A percentile compares a stretch with the other conserved stretches of the same genome.
These are phyloP conservation scores for Aspidapion aeneum DNA, from an alignment of 2,888 invertebrate species.

Conservation along the genomic window DNA sequence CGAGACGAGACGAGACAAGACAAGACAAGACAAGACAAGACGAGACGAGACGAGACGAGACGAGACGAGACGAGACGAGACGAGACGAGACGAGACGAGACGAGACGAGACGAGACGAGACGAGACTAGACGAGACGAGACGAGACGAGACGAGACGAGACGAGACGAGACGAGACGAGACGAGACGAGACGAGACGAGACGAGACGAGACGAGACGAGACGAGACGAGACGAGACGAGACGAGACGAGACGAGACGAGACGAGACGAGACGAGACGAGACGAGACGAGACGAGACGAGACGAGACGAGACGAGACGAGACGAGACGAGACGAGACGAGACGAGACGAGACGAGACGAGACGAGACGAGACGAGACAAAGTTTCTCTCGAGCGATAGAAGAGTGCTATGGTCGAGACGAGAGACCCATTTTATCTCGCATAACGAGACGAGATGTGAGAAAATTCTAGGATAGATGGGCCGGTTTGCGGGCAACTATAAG, in stretches of 20 bases:
- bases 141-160: constrained; percentile 7
- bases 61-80: constrained; percentile 10
- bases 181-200: constrained; percentile 7
- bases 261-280: no score
- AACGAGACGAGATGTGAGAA: no score
- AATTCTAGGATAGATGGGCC: no score
- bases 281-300: no score
- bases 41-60: constrained; percentile 13
- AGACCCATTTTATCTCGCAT: no score
- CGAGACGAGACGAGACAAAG: no score
- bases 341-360: no score
- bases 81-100: constrained; percentile 12
- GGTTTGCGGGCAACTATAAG: no score
- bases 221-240: constrained; percentile 10
- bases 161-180: constrained; percentile 8
- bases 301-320: no score
- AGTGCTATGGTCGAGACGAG: no score
- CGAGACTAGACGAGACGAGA: constrained; percentile 12
- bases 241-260: background rate
- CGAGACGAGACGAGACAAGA: constrained; percentile 12
- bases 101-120: constrained; percentile 13
- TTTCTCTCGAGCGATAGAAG: no score
- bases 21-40: constrained; percentile 9
- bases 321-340: no score
- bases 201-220: constrained; percentile 11